These are phyloP conservation scores for Caradrina kadenii DNA, from an alignment of 2,888 invertebrate genomes.

Conservation along the genomic window DNA sequence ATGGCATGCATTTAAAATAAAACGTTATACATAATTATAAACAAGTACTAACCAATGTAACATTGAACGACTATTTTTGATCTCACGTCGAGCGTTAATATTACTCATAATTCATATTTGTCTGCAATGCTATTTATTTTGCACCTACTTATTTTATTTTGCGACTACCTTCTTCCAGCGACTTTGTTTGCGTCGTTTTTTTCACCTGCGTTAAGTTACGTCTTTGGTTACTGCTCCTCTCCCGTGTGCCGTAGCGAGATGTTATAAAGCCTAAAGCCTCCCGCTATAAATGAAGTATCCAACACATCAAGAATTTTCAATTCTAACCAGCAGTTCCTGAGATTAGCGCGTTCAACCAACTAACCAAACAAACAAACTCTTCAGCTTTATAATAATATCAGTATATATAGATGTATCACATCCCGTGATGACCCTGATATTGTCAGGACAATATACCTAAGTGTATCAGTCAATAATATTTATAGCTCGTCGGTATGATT, in stretches of 20 bases:
- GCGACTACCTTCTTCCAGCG: not conserved
- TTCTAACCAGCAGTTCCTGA: too few relatives aligned
- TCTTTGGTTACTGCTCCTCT: too few relatives aligned
- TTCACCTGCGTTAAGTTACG: too few relatives aligned
- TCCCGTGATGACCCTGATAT: conserved; percentile 37
- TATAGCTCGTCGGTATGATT: conserved; percentile 53
- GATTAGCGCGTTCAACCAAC: too few relatives aligned
- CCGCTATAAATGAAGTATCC: too few relatives aligned
- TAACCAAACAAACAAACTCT: too few relatives aligned
- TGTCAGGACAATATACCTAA: conserved; percentile 23
- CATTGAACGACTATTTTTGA: conserved; percentile 13
- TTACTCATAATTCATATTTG: conserved; percentile 22
- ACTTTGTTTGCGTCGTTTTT: too few relatives aligned
- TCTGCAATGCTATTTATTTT: conserved; percentile 34
- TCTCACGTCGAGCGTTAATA: conserved; percentile 12
- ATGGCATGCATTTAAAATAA: not conserved
- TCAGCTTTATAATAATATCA: too few relatives aligned
- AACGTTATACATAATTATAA: conserved; percentile 6
- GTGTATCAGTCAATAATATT: conserved; percentile 51
- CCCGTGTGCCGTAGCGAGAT: too few relatives aligned
- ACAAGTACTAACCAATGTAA: conserved; percentile 3
- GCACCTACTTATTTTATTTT: conserved; percentile 9
- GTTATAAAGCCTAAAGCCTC: too few relatives aligned
- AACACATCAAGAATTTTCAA: too few relatives aligned
- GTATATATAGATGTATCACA: too few relatives aligned